These are phyloP conservation scores for Osmerus eperlanus DNA, from an alignment of 2,113 vertebrate genomes.

Conservation along the genomic window DNA sequence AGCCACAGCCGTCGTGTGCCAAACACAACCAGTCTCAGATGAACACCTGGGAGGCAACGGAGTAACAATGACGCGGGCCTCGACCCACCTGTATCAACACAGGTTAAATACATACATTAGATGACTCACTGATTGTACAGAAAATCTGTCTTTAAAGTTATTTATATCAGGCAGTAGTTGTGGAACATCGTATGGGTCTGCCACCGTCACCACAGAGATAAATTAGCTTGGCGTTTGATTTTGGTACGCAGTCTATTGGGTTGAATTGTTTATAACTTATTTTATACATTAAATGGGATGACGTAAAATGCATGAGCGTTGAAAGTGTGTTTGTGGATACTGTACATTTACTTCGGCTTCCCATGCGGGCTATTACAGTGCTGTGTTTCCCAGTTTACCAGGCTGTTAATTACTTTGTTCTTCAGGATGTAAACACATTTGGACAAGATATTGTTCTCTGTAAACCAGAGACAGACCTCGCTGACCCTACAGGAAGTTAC, in stretches of 20 bases:
- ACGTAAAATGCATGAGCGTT: background rate
- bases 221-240: no score
- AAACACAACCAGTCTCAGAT: constrained; percentile 30
- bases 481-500: background rate
- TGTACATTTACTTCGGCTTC: background rate
- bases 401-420: background rate
- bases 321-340: background rate
- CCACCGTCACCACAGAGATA: no score
- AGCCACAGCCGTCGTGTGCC: constrained; percentile 18
- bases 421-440: background rate
- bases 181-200: no score
- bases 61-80: constrained; percentile 19
- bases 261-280: no score
- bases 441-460: background rate
- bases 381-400: background rate
- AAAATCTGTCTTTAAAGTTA: no score
- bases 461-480: background rate
- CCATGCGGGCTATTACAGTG: background rate
- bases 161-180: no score
- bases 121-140: no score
- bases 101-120: background rate
- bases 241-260: no score
- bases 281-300: background rate
- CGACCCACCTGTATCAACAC: constrained; percentile 13
- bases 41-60: background rate